Percentiles rank a stretch among this genome's conserved stretches.
These are phyloP conservation scores for Panagrolaimus sp. DNA, from an alignment of 1,140 invertebrate genomes.

Conservation along the genomic window DNA sequence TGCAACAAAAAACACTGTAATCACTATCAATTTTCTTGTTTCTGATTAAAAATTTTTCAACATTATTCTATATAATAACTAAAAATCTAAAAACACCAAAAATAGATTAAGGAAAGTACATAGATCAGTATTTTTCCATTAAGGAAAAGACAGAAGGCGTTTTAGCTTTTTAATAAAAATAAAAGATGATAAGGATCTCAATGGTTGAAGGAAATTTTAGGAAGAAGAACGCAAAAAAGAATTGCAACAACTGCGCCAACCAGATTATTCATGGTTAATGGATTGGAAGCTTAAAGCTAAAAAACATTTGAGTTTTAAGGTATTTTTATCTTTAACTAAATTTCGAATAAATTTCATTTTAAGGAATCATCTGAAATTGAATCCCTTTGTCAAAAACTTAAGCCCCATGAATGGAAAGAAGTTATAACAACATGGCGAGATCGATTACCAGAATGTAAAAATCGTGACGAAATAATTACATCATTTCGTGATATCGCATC, in stretches of 20 bases:
- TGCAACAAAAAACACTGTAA: too few species aligned
- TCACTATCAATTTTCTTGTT: too few species aligned
- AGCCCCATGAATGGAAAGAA: constrained; percentile 33
- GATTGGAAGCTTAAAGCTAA: constrained; percentile 41
- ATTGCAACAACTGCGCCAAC: constrained; percentile 21
- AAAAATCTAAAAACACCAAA: too few species aligned
- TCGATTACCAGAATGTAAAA: constrained; percentile 20
- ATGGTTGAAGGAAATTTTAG: constrained; percentile 24
- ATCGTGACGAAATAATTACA: constrained; percentile 31
- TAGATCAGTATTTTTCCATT: too few species aligned
- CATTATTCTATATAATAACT: too few species aligned
- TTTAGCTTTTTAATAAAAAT: too few species aligned
- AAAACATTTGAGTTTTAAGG: constrained; percentile 33
- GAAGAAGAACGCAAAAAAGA: constrained; percentile 32
- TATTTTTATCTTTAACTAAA: not conserved
- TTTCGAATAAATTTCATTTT: not conserved
- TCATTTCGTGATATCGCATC: constrained; percentile 14
- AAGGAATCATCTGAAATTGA: constrained; percentile 38
- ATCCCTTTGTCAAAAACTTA: constrained; percentile 31
- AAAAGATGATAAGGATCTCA: too few species aligned
- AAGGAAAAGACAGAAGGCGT: too few species aligned
- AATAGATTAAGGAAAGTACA: too few species aligned
- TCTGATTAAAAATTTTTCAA: too few species aligned
- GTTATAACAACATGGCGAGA: constrained; percentile 33
- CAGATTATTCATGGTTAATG: constrained; percentile 39